A percentile compares a stretch with the other conserved stretches of the same genome.
These are phyloP conservation scores for Acestrorhynchus altus DNA, from an alignment of 2,797 vertebrate genomes.

Conservation along the genomic window DNA sequence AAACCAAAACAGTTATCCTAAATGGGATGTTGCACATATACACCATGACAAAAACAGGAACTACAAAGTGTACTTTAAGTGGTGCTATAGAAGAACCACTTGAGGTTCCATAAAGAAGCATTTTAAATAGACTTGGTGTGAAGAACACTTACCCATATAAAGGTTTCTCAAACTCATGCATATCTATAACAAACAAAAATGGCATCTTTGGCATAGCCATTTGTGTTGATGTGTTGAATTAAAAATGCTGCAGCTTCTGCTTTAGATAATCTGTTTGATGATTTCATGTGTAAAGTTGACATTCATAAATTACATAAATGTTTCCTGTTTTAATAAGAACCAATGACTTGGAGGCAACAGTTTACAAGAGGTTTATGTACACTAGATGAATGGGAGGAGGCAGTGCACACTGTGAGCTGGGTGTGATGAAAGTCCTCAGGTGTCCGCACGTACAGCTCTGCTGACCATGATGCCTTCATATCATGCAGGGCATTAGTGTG, in stretches of 20 bases:
- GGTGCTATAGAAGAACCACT: too few relatives aligned
- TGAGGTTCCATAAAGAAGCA: too few relatives aligned
- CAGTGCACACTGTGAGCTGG: not conserved
- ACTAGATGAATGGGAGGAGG: not conserved
- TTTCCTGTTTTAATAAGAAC: conserved; percentile 12
- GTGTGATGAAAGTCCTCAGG: not conserved
- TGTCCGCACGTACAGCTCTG: conserved; percentile 1
- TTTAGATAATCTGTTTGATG: not conserved
- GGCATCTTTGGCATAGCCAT: too few relatives aligned
- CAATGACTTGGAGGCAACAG: not conserved
- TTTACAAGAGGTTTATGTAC: not conserved
- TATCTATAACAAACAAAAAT: too few relatives aligned
- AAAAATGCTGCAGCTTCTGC: not conserved
- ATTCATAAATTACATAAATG: not conserved
- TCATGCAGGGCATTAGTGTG: conserved; percentile 66
- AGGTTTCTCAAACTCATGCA: too few relatives aligned
- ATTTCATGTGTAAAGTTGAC: not conserved
- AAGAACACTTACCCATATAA: too few relatives aligned
- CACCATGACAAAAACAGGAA: too few relatives aligned
- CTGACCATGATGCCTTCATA: conserved; percentile 40
- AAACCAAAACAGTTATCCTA: too few relatives aligned
- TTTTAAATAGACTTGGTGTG: too few relatives aligned
- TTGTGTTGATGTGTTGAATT: too few relatives aligned
- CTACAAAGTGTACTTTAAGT: too few relatives aligned
- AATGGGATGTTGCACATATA: too few relatives aligned